A percentile compares a stretch with the other conserved stretches of the same genome.
These are phyloP conservation scores for Pluvialis apricaria DNA, from an alignment of 2,113 vertebrate genomes.

Conservation along the genomic window DNA sequence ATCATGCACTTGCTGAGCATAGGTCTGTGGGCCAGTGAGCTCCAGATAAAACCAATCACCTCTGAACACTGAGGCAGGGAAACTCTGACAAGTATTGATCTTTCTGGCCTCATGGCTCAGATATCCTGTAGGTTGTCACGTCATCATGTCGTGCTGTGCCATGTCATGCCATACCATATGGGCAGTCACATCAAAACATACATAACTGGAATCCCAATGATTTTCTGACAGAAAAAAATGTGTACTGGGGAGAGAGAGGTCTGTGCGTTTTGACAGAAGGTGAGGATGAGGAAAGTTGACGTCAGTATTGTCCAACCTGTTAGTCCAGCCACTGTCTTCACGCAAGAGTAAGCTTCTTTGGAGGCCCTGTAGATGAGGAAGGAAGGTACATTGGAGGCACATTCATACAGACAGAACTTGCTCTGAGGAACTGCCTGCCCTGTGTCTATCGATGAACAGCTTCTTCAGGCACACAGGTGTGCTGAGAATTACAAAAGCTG, in stretches of 20 bases:
- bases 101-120: background rate
- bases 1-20: background rate
- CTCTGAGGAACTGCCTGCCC: background rate
- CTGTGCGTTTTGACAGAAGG: background rate
- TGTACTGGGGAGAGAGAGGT: background rate
- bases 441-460: background rate
- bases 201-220: background rate
- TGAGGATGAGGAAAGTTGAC: background rate
- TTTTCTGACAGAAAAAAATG: background rate
- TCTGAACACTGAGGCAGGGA: background rate
- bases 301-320: background rate
- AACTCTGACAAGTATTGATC: background rate
- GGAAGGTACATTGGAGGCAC: background rate
- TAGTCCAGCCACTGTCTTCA: background rate
- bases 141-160: background rate
- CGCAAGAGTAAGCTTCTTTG: background rate
- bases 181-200: background rate
- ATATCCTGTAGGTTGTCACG: background rate
- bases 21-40: background rate
- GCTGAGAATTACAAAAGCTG: background rate
- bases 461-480: slow-evolving; percentile 35
- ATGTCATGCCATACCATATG: background rate
- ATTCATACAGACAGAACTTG: background rate
- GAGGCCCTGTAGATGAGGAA: background rate
- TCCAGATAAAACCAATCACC: background rate